Evolutionary conservation across 2,113 vertebrate genomes (phyloP).

Genomic region (Octodon degus): DNA sequence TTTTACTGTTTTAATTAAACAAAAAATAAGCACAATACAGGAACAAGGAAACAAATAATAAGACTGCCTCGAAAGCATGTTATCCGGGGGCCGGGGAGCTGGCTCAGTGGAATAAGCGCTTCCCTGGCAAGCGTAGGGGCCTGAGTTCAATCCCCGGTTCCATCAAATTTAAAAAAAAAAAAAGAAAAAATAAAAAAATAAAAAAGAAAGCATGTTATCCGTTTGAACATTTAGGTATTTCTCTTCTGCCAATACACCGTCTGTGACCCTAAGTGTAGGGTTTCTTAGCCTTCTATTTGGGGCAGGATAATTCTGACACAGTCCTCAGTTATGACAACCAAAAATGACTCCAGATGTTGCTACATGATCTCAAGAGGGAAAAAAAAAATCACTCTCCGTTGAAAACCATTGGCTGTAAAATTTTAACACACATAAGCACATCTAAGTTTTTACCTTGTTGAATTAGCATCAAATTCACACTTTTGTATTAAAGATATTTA

Average conservation of each 20-base stretch:
- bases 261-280: not conserved
- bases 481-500: not conserved
- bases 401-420: not conserved
- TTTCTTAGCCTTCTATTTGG: not conserved
- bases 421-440: not conserved
- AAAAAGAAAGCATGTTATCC: not conserved
- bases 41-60: not conserved
- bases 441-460: not conserved
- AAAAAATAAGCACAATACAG: not conserved
- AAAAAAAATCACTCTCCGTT: not conserved
- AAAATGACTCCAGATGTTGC: not conserved
- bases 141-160: too few species aligned
- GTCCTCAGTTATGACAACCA: not conserved
- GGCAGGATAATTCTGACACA: not conserved
- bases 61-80: not conserved
- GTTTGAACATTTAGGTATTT: not conserved
- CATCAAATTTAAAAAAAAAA: too few species aligned
- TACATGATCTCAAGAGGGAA: not conserved
- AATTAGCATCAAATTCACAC: not conserved
- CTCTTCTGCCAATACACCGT: not conserved
- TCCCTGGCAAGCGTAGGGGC: too few species aligned
- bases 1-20: constrained; percentile 26
- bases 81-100: too few species aligned
- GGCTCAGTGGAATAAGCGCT: too few species aligned
- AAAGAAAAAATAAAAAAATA: too few species aligned